Conservation (phyloP, 2,888 invertebrate species). For the Melipona bicolor region DNA sequence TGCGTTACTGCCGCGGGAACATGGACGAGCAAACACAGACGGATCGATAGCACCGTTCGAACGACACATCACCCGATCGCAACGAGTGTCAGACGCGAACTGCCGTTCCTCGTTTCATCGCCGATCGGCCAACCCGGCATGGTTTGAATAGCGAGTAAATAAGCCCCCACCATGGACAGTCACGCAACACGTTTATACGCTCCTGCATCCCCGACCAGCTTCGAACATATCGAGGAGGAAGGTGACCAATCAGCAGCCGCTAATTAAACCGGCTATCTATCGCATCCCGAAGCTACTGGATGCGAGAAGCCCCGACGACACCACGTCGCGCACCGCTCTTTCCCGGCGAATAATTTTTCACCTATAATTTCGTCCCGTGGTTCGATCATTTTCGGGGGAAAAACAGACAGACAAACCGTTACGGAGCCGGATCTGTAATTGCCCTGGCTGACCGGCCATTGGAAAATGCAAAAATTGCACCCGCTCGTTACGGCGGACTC, state of each 20-base stretch:
- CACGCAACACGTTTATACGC: slow-evolving; percentile 52
- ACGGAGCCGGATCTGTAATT: neutral
- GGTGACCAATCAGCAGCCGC: slow-evolving; percentile 71
- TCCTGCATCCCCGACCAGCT: slow-evolving; percentile 34
- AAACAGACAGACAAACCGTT: too few species aligned
- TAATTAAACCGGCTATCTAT: slow-evolving; percentile 63
- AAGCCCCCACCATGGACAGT: slow-evolving; percentile 64
- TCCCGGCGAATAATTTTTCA: slow-evolving; percentile 2
- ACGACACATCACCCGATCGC: slow-evolving; percentile 36
- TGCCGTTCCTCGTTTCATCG: slow-evolving; percentile 59
- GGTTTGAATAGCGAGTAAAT: slow-evolving; percentile 71
- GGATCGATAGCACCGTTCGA: slow-evolving; percentile 5
- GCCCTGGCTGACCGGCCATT: too few species aligned
- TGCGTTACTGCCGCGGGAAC: neutral
- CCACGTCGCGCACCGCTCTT: neutral
- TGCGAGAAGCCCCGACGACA: neutral
- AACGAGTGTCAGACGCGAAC: slow-evolving; percentile 58
- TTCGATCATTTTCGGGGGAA: neutral
- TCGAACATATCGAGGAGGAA: slow-evolving; percentile 56
- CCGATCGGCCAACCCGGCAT: slow-evolving; percentile 58
- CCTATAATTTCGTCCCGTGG: neutral
- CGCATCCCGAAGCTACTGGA: slow-evolving; percentile 34
- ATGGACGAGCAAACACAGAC: neutral
- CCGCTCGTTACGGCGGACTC: neutral
- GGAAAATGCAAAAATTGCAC: neutral